Base-by-base conservation (phyloP, 2,113 vertebrate genomes). In the Murina feae region DNA sequence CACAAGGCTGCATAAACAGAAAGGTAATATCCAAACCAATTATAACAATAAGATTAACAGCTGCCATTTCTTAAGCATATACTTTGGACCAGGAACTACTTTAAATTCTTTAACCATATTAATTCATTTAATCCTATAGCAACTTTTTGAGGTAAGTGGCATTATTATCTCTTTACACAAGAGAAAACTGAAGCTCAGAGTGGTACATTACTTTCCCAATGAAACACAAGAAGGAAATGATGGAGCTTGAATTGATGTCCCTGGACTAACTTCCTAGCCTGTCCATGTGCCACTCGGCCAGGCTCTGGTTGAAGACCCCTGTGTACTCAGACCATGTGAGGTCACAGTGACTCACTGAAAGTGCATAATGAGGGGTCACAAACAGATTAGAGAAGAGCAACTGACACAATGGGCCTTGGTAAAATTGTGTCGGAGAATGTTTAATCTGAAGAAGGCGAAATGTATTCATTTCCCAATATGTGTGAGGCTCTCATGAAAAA, bases 371-470 rank as follows among this genome's bases (percentile, higher is more conserved):
- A 79, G 7, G 5, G 32, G 23, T 9, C 13, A 9, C 13, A 7
- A 25, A 21, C 37, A 85, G n/a, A n/a, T 12, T 21, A 58, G 21
- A 88, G 49, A 55, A 47, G 8, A 23, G 9, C 10, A 18, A 60
- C 0, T 30, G 39, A n/a, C 3, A 8, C 1, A 5, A 23, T 0
- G 1, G 18, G 18, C 16, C 60, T 28, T 20, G 30, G 75, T 1
- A n/a, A 76, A 79, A 47, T 0, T 13, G 0, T 32, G 25, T n/a
- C 60, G 35, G 30, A 47, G 39, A 79, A 72, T 25, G 11, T 23
- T 86, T 68, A 68, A 39, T 66, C 37, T 51, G 51, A 85, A 90
- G 66, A 63, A 63, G 49, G 28, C 21, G 23, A 79, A 60, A 47
- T 63, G 13, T 28, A 21, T 9, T 51, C 8, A 6, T 78, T 82